Conservation (phyloP, 2,888 invertebrate species). For the Mylabris sibirica region DNA sequence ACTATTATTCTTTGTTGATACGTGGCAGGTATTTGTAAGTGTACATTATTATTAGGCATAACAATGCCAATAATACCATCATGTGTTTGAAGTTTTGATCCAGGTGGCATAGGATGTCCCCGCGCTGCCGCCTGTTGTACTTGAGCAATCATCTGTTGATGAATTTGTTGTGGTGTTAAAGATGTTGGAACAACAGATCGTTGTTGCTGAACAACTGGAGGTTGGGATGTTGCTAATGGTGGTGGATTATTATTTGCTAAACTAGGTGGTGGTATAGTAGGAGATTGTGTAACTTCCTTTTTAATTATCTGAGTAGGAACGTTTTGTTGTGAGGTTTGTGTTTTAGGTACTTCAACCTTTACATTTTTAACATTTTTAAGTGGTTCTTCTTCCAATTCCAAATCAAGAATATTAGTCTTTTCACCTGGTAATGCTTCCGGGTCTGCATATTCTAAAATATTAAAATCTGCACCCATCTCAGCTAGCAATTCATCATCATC, state of each 20-base stretch:
- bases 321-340: constrained; percentile 31
- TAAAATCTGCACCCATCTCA: constrained; percentile 94
- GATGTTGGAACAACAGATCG: constrained; percentile 39
- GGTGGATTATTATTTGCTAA: constrained; percentile 30
- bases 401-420: constrained; percentile 83
- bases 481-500: constrained; percentile 88
- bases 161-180: constrained; percentile 59
- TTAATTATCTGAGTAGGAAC: constrained; percentile 36
- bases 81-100: constrained; percentile 65
- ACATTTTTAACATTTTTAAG: constrained; percentile 71
- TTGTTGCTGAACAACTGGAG: constrained; percentile 39
- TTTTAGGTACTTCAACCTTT: constrained; percentile 42
- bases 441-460: constrained; percentile 94
- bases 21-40: constrained; percentile 65
- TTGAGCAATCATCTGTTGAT: constrained; percentile 67
- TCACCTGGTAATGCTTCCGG: constrained; percentile 83
- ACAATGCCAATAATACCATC: constrained; percentile 74
- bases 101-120: constrained; percentile 65
- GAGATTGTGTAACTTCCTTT: constrained; percentile 37
- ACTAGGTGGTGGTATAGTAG: constrained; percentile 35
- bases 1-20: constrained; percentile 55
- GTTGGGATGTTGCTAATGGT: constrained; percentile 51
- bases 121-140: constrained; percentile 73
- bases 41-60: constrained; percentile 69
- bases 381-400: constrained; percentile 81